These are phyloP conservation scores for Slavum lentiscoides DNA, from an alignment of 2,888 invertebrate species.

Conservation along the genomic window DNA sequence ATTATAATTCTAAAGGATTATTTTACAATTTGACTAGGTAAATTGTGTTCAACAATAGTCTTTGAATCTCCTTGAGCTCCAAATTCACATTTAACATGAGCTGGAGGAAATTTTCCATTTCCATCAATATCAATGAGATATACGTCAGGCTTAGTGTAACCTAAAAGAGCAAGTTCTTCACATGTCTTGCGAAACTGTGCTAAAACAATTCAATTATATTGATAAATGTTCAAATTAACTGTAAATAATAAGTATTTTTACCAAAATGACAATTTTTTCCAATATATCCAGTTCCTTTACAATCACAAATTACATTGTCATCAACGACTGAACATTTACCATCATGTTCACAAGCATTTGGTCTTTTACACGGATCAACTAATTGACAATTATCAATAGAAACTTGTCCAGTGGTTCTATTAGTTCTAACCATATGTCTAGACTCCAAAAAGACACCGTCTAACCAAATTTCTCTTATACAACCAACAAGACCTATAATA, in stretches of 20 bases:
- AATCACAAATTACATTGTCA: conserved; percentile 85
- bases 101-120: conserved; percentile 87
- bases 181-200: conserved; percentile 89
- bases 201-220: conserved; percentile 58
- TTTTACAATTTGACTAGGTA: conserved; percentile 80
- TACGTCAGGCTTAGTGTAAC: conserved; percentile 86
- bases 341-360: conserved; percentile 90
- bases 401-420: conserved; percentile 83
- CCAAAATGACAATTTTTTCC: conserved; percentile 92
- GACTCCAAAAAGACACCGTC: conserved; percentile 82
- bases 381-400: conserved; percentile 88
- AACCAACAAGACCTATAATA: conserved; percentile 78
- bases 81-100: conserved; percentile 89
- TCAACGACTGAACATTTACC: conserved; percentile 88
- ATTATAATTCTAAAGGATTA: neutral
- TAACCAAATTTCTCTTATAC: conserved; percentile 85
- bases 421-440: conserved; percentile 77
- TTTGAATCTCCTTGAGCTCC: conserved; percentile 82
- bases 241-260: conserved; percentile 58
- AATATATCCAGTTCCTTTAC: conserved; percentile 85
- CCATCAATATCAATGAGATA: conserved; percentile 93
- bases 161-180: conserved; percentile 85
- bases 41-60: conserved; percentile 85
- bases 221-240: neutral
- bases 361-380: conserved; percentile 84